Percentiles rank a stretch among this genome's conserved stretches.
Evolutionary conservation across 2,888 invertebrate genomes (phyloP).

Genomic region (Hetaerina titia): DNA sequence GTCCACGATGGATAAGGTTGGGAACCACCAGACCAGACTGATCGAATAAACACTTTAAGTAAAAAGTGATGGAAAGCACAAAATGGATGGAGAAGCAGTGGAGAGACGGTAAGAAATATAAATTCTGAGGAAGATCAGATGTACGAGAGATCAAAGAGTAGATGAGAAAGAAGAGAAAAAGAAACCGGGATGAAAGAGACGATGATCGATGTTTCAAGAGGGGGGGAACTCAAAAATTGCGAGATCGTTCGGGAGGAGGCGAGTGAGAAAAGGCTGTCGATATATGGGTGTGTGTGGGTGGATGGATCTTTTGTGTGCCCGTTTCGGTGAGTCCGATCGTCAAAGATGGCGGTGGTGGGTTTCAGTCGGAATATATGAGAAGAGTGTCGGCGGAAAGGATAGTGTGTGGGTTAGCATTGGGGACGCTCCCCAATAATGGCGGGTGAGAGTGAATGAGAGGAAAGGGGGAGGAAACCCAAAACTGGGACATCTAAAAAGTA

Average conservation of each 20-base stretch:
- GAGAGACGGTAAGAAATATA: too few species aligned
- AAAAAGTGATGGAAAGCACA: background rate
- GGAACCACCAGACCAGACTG: too few species aligned
- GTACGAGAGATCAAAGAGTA: background rate
- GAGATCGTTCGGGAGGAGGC: too few species aligned
- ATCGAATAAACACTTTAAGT: too few species aligned
- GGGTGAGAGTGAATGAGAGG: too few species aligned
- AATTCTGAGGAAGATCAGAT: too few species aligned
- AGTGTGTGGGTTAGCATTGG: background rate
- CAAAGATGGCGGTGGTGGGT: slow-evolving; percentile 45
- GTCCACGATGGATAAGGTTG: too few species aligned
- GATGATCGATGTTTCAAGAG: background rate
- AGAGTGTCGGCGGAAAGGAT: background rate
- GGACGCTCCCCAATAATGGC: background rate
- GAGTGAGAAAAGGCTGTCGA: background rate
- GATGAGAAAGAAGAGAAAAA: background rate
- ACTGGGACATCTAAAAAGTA: too few species aligned
- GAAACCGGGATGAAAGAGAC: background rate
- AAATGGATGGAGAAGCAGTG: background rate
- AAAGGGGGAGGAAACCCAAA: too few species aligned
- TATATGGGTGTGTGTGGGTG: background rate
- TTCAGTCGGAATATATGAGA: background rate
- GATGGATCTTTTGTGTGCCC: background rate
- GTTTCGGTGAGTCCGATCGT: background rate
- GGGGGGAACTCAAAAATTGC: too few species aligned